These are phyloP conservation scores for Brevimyrus niger DNA, from an alignment of 2,113 vertebrate species.

Conservation along the genomic window DNA sequence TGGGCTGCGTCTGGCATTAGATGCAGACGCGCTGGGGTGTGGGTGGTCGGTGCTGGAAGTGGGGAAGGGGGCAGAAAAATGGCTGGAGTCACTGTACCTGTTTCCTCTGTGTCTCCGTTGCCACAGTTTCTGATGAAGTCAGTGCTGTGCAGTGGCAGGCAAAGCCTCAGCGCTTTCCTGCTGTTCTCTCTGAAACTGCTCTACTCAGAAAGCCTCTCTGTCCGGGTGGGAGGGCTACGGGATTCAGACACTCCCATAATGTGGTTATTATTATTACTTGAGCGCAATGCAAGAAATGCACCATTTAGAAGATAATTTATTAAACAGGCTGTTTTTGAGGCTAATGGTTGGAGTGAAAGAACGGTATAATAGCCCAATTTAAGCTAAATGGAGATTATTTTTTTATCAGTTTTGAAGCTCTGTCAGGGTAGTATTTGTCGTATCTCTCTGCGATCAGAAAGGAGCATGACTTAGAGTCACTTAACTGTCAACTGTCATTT, in stretches of 20 bases:
- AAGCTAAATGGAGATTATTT: neutral
- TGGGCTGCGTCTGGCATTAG: no score
- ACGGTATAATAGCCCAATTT: neutral
- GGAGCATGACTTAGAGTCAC: neutral
- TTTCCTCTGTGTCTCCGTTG: neutral
- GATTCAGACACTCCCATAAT: neutral
- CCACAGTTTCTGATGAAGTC: neutral
- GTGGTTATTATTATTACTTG: constrained; percentile 11
- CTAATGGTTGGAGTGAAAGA: neutral
- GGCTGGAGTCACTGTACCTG: neutral
- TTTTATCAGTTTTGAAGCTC: neutral
- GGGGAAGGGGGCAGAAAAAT: neutral
- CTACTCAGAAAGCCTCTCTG: neutral
- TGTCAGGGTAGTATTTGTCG: neutral
- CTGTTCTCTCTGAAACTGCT: neutral
- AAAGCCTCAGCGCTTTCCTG: neutral
- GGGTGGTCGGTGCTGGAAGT: no score
- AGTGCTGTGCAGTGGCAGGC: neutral
- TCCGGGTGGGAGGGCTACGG: neutral
- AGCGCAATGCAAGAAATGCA: neutral
- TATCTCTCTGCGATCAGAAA: neutral
- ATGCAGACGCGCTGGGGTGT: no score
- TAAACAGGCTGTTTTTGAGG: neutral
- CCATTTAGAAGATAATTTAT: neutral
- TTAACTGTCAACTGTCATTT: neutral